phyloP scores from a whole-genome alignment of 2,888 invertebrate species.

The Branchipolynoe longqiensis region DNA sequence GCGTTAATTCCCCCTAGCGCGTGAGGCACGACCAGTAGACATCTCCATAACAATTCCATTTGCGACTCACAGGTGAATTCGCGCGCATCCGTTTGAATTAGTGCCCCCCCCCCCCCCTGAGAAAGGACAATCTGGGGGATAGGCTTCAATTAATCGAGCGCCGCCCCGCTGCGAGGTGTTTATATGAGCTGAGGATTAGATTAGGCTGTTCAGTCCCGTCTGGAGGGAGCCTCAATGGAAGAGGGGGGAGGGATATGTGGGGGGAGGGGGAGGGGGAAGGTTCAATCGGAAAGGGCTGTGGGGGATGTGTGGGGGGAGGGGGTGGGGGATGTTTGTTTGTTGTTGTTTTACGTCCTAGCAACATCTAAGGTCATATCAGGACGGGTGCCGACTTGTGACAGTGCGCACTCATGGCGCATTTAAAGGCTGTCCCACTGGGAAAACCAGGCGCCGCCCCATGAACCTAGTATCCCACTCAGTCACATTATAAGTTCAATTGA shows the following conservation, averaged over 20 bases:
- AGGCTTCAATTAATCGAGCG: slow-evolving; percentile 3
- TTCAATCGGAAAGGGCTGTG: too few species aligned
- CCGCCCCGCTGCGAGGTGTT: neutral
- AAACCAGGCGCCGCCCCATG: too few species aligned
- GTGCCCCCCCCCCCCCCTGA: neutral
- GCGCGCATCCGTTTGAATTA: slow-evolving; percentile 6
- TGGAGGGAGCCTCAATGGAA: neutral
- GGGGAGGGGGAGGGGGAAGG: neutral
- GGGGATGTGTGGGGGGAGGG: too few species aligned
- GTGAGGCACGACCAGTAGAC: neutral
- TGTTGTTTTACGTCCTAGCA: too few species aligned
- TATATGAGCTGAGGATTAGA: neutral
- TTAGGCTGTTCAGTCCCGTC: neutral
- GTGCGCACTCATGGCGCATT: too few species aligned
- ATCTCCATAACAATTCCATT: slow-evolving; percentile 47
- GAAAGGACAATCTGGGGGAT: slow-evolving; percentile 22
- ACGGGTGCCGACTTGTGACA: too few species aligned
- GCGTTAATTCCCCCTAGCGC: too few species aligned
- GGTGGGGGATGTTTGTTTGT: too few species aligned
- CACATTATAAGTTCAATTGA: too few species aligned
- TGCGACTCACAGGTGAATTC: neutral
- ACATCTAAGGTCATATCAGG: too few species aligned
- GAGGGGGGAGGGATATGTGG: neutral
- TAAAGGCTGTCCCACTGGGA: too few species aligned
- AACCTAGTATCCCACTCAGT: too few species aligned